These are phyloP conservation scores for Myotis davidii DNA, from an alignment of 2,113 vertebrate genomes.

Conservation along the genomic window DNA sequence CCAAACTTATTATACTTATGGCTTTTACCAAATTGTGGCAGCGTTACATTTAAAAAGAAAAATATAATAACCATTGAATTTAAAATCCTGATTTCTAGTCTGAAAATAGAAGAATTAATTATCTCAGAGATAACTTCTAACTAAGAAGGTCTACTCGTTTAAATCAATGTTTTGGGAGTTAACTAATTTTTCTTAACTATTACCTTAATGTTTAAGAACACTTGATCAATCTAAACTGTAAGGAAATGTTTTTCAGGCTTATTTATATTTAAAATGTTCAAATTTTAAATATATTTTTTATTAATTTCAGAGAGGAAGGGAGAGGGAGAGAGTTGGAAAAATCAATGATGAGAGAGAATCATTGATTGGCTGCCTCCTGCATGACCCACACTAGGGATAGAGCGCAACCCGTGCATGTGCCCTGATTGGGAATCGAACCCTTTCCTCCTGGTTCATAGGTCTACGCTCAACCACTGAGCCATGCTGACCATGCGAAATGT, in stretches of 20 bases:
- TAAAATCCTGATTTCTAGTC: background rate
- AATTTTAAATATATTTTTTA: no score
- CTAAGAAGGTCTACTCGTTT: background rate
- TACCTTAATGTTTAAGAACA: background rate
- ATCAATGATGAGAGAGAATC: no score
- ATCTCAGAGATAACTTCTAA: constrained; percentile 12
- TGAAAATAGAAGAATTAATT: background rate
- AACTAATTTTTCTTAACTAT: constrained; percentile 25
- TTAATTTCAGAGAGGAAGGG: background rate
- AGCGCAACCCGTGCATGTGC: no score
- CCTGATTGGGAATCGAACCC: no score
- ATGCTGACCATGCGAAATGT: background rate
- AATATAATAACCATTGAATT: background rate
- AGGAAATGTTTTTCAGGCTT: background rate
- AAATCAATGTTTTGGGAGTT: background rate
- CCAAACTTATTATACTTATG: background rate
- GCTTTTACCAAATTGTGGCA: constrained; percentile 24
- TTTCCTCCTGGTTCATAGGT: no score
- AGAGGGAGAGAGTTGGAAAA: no score
- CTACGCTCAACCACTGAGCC: no score
- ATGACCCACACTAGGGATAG: no score
- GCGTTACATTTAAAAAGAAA: background rate
- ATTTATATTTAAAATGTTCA: background rate
- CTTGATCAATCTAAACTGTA: background rate
- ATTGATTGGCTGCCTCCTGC: no score